A percentile compares a stretch with the other conserved stretches of the same genome.
Conservation (phyloP, 2,113 vertebrate genomes). For the Notothenia rossii region DNA sequence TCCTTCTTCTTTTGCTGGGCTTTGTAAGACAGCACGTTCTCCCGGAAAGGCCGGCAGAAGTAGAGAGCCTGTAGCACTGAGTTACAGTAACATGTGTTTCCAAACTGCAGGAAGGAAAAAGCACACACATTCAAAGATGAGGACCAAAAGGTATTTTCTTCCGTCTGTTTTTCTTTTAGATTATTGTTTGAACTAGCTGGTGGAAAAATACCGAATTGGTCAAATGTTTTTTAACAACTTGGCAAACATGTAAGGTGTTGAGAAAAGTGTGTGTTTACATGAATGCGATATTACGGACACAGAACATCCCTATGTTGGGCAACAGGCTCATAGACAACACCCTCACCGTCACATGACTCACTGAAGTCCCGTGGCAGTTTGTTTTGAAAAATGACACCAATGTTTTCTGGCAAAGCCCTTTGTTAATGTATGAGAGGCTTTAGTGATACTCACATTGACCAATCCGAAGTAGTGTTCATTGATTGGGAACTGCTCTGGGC, state of each 20-base stretch:
- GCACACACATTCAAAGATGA: neutral
- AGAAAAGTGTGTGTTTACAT: slow-evolving; percentile 18
- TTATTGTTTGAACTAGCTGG: neutral
- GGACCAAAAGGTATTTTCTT: neutral
- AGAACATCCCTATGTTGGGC: neutral
- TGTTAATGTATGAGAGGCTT: slow-evolving; percentile 37
- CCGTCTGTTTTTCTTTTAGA: neutral
- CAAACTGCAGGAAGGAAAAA: slow-evolving; percentile 86
- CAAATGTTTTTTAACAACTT: neutral
- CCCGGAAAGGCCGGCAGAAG: slow-evolving; percentile 97
- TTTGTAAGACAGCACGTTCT: slow-evolving; percentile 97
- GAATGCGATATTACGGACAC: neutral
- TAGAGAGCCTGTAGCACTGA: slow-evolving; percentile 97
- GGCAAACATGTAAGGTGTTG: neutral
- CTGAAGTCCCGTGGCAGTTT: slow-evolving; percentile 5
- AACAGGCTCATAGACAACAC: slow-evolving; percentile 34
- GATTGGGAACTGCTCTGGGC: slow-evolving; percentile 99
- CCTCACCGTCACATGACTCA: slow-evolving; percentile 54
- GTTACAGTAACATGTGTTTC: slow-evolving; percentile 99
- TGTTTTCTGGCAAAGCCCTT: slow-evolving; percentile 49
- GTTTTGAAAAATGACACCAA: slow-evolving; percentile 64
- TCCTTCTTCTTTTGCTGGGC: slow-evolving; percentile 99
- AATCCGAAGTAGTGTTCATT: slow-evolving; percentile 99
- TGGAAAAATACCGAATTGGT: neutral
- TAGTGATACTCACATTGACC: slow-evolving; percentile 93